Percentiles rank a stretch among this genome's conserved stretches.
phyloP scores from a whole-genome alignment of 2,797 vertebrate genomes.

The Cynodonichthys magdalenae region DNA sequence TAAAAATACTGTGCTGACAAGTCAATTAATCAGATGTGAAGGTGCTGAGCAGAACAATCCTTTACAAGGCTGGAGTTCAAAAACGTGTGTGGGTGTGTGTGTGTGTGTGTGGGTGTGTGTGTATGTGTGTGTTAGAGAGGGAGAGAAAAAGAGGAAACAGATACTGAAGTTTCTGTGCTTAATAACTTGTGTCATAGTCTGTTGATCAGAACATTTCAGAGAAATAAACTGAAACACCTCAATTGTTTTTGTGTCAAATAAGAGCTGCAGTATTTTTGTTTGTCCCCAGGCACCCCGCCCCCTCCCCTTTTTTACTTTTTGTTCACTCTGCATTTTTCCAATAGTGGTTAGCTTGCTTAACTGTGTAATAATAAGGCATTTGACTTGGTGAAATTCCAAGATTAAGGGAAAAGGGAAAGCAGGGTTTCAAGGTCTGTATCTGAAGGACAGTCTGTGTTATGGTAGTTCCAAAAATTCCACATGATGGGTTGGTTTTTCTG shows the following conservation, averaged over 20 bases:
- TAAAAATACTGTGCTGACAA: slow-evolving; percentile 90
- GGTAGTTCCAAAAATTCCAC: not conserved
- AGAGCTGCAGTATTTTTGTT: slow-evolving; percentile 15
- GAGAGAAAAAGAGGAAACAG: not conserved
- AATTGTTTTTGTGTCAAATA: slow-evolving; percentile 14
- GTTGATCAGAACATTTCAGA: slow-evolving; percentile 65
- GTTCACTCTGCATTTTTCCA: not conserved
- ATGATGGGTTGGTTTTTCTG: too few species aligned
- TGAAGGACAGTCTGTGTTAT: not conserved
- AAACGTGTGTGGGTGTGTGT: slow-evolving; percentile 49
- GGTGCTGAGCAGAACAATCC: slow-evolving; percentile 84
- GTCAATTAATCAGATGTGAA: slow-evolving; percentile 90
- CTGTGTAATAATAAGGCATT: not conserved
- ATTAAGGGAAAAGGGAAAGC: not conserved
- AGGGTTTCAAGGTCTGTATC: too few species aligned
- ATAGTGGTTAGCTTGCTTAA: not conserved
- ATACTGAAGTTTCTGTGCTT: slow-evolving; percentile 42
- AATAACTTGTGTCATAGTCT: slow-evolving; percentile 66
- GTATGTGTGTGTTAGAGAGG: slow-evolving; percentile 26
- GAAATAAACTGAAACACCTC: slow-evolving; percentile 32
- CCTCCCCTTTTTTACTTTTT: too few species aligned
- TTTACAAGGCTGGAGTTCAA: slow-evolving; percentile 80
- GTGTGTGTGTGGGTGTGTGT: slow-evolving; percentile 15
- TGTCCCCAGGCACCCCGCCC: not conserved
- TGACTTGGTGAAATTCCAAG: not conserved